Conservation (phyloP, 1,140 invertebrate genomes). For the Micrasema longulum region DNA sequence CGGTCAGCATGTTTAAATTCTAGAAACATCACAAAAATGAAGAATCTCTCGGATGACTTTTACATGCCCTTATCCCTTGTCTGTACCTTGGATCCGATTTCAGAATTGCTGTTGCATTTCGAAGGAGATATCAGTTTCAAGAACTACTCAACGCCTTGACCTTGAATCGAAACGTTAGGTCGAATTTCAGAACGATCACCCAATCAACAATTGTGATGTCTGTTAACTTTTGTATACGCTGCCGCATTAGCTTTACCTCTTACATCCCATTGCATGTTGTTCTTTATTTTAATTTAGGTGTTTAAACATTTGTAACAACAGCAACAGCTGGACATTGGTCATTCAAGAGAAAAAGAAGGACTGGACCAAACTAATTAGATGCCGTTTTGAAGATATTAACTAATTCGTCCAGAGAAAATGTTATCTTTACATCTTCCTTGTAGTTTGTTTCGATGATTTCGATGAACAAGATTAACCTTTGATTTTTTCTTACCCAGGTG, state of each 20-base stretch:
- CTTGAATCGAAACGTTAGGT: conserved; percentile 26
- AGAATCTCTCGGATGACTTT: conserved; percentile 54
- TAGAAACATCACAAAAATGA: conserved; percentile 48
- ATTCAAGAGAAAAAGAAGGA: too few species aligned
- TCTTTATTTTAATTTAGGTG: too few species aligned
- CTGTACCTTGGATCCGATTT: conserved; percentile 40
- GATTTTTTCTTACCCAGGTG: conserved; percentile 78
- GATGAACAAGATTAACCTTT: conserved; percentile 9
- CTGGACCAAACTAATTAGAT: background rate
- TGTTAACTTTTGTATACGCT: conserved; percentile 21
- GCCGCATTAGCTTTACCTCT: conserved; percentile 24
- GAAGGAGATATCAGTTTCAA: conserved; percentile 23
- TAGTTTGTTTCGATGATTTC: conserved; percentile 41
- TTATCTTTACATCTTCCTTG: conserved; percentile 44
- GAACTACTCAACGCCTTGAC: conserved; percentile 17
- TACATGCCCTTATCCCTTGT: conserved; percentile 33
- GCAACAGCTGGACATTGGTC: too few species aligned
- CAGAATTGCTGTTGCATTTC: conserved; percentile 37
- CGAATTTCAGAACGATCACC: conserved; percentile 33
- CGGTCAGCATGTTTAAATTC: conserved; percentile 30
- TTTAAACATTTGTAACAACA: too few species aligned
- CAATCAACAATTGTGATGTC: conserved; percentile 27
- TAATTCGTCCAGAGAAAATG: conserved; percentile 31
- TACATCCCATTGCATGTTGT: background rate
- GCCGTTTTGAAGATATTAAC: background rate